Percentiles rank a stretch among this genome's conserved stretches.
phyloP scores from a whole-genome alignment of 2,888 invertebrate species.

The Dorcus hopei region DNA sequence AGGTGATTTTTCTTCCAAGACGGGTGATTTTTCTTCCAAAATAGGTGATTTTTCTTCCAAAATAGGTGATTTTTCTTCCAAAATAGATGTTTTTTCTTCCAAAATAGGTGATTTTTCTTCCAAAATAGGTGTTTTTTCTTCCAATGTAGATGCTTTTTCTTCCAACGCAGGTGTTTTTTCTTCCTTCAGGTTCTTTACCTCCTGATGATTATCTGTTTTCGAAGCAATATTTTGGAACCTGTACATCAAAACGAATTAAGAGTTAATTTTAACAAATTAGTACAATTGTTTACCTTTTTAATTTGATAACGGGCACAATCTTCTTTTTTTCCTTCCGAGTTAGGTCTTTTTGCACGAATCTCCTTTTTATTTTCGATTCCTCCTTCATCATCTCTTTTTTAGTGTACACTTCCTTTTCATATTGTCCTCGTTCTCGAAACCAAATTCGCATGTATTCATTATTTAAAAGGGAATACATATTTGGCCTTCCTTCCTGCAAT shows the following conservation, averaged over 20 bases:
- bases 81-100: too few relatives aligned
- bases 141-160: too few relatives aligned
- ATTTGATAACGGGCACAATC: constrained; percentile 23
- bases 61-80: too few relatives aligned
- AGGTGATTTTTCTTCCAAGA: too few relatives aligned
- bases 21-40: too few relatives aligned
- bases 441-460: constrained; percentile 60
- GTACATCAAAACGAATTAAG: neutral
- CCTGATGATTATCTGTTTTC: neutral
- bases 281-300: constrained; percentile 14
- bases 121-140: too few relatives aligned
- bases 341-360: constrained; percentile 37
- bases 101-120: too few relatives aligned
- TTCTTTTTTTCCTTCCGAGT: constrained; percentile 22
- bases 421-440: constrained; percentile 55
- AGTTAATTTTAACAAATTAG: neutral
- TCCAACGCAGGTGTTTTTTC: too few relatives aligned
- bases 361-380: constrained; percentile 47
- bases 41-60: too few relatives aligned
- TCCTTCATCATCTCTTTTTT: constrained; percentile 52
- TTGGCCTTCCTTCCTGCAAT: constrained; percentile 29
- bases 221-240: constrained; percentile 9
- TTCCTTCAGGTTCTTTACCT: too few relatives aligned
- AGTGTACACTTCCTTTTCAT: constrained; percentile 56
- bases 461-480: constrained; percentile 53